phyloP scores from a whole-genome alignment of 2,113 vertebrate genomes.

The Aldabrachelys gigantea region DNA sequence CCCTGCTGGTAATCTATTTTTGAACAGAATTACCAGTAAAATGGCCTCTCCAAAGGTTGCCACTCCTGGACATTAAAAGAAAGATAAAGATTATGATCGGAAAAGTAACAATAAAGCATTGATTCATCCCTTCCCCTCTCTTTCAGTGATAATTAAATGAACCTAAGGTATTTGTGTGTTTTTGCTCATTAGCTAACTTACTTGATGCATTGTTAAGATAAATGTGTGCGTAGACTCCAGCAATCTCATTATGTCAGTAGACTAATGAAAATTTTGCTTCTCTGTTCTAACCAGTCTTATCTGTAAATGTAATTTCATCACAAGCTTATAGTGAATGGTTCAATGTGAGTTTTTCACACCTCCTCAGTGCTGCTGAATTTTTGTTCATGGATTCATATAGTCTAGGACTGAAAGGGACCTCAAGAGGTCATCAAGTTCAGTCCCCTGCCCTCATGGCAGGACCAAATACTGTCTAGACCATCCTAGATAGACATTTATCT shows the following conservation, averaged over 20 bases:
- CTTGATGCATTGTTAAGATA: neutral
- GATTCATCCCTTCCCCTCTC: neutral
- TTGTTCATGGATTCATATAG: neutral
- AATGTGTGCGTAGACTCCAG: neutral
- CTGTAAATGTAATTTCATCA: neutral
- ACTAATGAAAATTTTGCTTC: neutral
- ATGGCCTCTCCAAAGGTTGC: neutral
- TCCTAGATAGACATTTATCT: no score
- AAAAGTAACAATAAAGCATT: accelerated
- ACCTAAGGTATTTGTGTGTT: neutral
- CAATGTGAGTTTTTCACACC: neutral
- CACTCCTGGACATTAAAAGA: neutral
- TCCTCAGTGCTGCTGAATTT: conserved; percentile 14
- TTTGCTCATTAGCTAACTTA: neutral
- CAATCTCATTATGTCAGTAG: neutral
- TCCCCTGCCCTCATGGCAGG: no score
- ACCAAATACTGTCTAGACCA: no score
- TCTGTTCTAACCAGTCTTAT: neutral
- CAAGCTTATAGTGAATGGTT: neutral
- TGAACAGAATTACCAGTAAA: neutral
- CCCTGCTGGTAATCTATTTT: neutral
- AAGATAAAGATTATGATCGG: neutral
- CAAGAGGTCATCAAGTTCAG: no score
- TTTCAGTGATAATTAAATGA: neutral
- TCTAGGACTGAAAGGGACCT: no score